Base-by-base conservation (phyloP, 2,113 vertebrate genomes). In the Neopipo cinnamomea region DNA sequence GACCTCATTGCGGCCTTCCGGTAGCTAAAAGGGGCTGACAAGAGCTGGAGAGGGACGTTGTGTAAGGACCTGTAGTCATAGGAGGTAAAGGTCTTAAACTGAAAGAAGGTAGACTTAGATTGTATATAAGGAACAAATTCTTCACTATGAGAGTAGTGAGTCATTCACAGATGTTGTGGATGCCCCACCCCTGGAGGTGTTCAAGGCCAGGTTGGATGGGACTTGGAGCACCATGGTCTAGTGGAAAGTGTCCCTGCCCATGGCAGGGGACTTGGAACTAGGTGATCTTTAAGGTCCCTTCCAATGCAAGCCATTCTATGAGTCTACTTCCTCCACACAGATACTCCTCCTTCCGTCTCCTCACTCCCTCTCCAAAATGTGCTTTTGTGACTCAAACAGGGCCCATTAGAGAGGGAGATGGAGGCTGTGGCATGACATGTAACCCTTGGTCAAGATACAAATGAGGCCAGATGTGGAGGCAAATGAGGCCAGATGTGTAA, bases 341-440 rank as follows among this genome's bases (percentile, higher is more conserved):
- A 37, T 21, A 31, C 2, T 27, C 4, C 21, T 2, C 17, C 6
- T 74, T 17, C 27, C 35, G 9, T 47, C 31, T 53, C 59, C 39
- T 79, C 33, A 5, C 16, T 74, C 8, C 8, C n/a, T n/a, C n/a
- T n/a, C n/a, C n/a, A n/a, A n/a, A n/a, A n/a, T n/a, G n/a, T n/a
- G n/a, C n/a, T n/a, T n/a, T 18, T 25, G 1, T 31, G 72, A 35
- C 25, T 42, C 21, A 0, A 1, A 13, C 1, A 67, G 33, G 11
- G 2, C 5, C 14, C 3, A 1, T 30, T 55, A 70, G 20, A 24
- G 25, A 68, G 12, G 21, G 11, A 12, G 13, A 12, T 2, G 2
- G 37, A 84, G 37, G 20, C 27, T 35, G 44, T 78, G 52, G 27
- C 27, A 11, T 6, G 31, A 39, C 49, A 11, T 0, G 5, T 52